Evolutionary conservation across 2,888 invertebrate species (phyloP), one percentile per base, ranked within the genome.

Genomic region (Dendrolimus houi): DNA sequence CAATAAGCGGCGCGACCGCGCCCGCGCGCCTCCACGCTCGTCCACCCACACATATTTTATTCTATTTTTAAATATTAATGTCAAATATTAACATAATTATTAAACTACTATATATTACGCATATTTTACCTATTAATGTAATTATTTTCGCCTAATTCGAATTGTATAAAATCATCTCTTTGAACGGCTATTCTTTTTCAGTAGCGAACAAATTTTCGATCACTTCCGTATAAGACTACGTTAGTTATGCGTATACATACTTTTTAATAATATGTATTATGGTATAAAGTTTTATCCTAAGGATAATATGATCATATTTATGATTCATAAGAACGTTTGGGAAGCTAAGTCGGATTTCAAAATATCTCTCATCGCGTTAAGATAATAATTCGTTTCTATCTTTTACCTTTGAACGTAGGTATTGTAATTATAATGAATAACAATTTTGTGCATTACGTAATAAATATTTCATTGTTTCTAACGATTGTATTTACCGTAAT

Each of bases 11-110:
- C 69, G 69, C 70, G 70, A 69, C 74, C 68, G 66, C 66, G 69
- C 71, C 77, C 73, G 76, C 79, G 79, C 83, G 80, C 83, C 81
- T 78, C 80, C 79, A 81, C 87, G 85, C 87, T 85, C 87, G 84
- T 84, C 85, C 84, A 87, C 87, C 81, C 77, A 81, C 85, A 87
- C 86, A 89, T 88, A 87, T 87, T 89, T 88, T 87, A 88, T 87
- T 90, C 88, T 86, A 84, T 86, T 88, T 89, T 88, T 89, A 87
- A 90, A 89, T 88, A 89, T 85, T 87, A 88, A 88, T 87, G 87
- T 89, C 88, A 88, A 87, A 89, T 88, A 88, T 87, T 87, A 87
- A 86, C 83, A 83, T 89, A 86, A 88, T 87, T 29, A 29, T 29
- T 86, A 87, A 83, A 88, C 81, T 86, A 86, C 81, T 75, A 73